A percentile compares a stretch with the other conserved stretches of the same genome.
Conservation (phyloP, 2,113 vertebrate genomes). For the Butorides virescens region DNA sequence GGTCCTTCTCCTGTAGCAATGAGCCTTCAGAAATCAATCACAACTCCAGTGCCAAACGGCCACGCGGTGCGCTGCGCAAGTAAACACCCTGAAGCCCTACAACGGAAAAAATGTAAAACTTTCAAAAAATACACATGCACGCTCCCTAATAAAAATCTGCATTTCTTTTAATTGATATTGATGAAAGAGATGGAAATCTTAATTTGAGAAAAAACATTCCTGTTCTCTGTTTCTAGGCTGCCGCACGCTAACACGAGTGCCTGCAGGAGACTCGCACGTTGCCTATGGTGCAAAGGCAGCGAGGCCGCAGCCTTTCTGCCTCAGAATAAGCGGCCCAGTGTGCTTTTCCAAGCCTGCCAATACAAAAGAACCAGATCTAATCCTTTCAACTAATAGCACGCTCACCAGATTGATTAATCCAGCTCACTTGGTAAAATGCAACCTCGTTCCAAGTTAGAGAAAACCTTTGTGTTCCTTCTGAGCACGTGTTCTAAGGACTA, state of each 20-base stretch:
- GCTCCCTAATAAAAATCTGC: background rate
- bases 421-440: background rate
- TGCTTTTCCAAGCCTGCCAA: background rate
- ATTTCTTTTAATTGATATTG: background rate
- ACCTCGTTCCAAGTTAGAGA: background rate
- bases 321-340: background rate
- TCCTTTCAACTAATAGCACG: background rate
- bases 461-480: background rate
- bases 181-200: background rate
- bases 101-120: background rate
- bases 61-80: rapidly evolving
- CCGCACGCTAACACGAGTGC: background rate
- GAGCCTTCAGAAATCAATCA: background rate
- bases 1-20: background rate
- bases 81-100: background rate
- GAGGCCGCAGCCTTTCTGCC: background rate
- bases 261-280: background rate
- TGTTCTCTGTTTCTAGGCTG: background rate
- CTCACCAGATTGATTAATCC: background rate
- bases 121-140: background rate
- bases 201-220: background rate
- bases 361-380: background rate
- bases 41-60: background rate
- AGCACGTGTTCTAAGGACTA: background rate
- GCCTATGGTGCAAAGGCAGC: background rate